Evolutionary conservation across 2,113 vertebrate species (phyloP), one percentile per base, ranked within the genome.

Genomic region (Argyrosomus japonicus): DNA sequence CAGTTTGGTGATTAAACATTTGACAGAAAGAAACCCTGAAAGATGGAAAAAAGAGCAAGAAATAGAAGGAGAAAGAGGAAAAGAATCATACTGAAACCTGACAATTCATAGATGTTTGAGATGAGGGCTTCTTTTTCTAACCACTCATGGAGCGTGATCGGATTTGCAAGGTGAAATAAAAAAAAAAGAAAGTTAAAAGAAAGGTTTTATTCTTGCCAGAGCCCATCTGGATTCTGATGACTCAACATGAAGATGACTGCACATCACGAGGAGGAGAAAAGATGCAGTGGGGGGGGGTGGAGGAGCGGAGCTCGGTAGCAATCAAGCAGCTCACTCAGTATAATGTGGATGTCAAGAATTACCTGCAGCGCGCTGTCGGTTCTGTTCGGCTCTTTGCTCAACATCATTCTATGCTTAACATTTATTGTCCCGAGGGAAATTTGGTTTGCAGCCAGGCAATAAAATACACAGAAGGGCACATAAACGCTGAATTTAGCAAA

Each of bases 221-320:
- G 8, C 17, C 25, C n/a, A 43, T 65, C 53, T 69, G 29, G 9
- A 60, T 63, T 89, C 56, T 79, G 36, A 75, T 84, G 69, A 70
- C 58, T 80, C 7, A 3, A 71, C 36, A 57, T 23, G 6, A 75
- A 68, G 29, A 12, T 63, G 54, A 88, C 27, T 27, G 54, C 23
- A 63, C 53, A 61, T 54, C 68, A 64, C 6, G 0, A 58, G n/a
- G 36, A 68, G 17, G 40, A 40, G 36, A 40, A 47, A 3, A 29
- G 36, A 75, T 2, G 32, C 56, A 57, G 70, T 15, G 23, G 77
- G 29, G 36, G 36, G 56, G 21, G 21, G 9, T 3, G 27, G 21
- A 51, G 50, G 15, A n/a, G 15, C 14, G 51, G 61, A 13, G 47
- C 45, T 53, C 25, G 1, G 75, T 0, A 61, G 81, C 47, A 75